Base-by-base conservation (phyloP, 2,797 vertebrate species). In the Geotrypetes seraphini region DNA sequence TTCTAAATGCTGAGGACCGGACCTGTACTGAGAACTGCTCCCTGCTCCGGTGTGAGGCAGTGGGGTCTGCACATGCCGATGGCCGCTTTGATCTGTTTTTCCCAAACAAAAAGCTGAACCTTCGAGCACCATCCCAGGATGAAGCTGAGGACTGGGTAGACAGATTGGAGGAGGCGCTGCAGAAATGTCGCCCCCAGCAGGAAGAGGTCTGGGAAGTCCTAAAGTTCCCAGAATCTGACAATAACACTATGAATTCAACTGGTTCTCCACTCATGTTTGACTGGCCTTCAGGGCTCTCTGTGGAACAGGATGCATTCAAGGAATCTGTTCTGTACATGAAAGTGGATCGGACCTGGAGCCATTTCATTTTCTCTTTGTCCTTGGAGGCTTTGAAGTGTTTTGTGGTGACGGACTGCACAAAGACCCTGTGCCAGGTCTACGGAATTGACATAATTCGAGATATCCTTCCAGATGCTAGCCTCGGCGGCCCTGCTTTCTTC, bases 61-160 rank as follows among this genome's bases (percentile, higher is more conserved):
- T 78, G 25, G 86, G 73, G 0, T 71, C 40, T 3, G 78, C 63
- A 2, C 74, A 74, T 0, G 22, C 75, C 0, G 92, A 94, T 0
- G 91, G 93, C 2, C 88, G 91, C 19, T 96, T 97, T 1, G 87
- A 94, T 47, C 40, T 99, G 53, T 37, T 74, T 19, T 97, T 96
- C 23, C 64, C 81, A 0, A 84, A 85, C 12, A 93, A 88, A 53
- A 80, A 74, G 1, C 67, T 99, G 4, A 72, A 38, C 34, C 77
- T 99, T 3, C 76, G 93, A 1, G 91, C 92, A 0, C 73, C 89
- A 1, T 92, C 84, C 5, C 55, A 4, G 0, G 91, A 83, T 0
- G 93, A 97, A 45, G 96, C 96, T 0, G 91, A 99, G 57, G 96
- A 99, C 81, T 99, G 96, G 96, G 63, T 94, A 55, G 94, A 97